Percentiles rank a stretch among this genome's conserved stretches.
Evolutionary conservation across 1,140 invertebrate genomes (phyloP).

Genomic region (Helicoverpa zea): DNA sequence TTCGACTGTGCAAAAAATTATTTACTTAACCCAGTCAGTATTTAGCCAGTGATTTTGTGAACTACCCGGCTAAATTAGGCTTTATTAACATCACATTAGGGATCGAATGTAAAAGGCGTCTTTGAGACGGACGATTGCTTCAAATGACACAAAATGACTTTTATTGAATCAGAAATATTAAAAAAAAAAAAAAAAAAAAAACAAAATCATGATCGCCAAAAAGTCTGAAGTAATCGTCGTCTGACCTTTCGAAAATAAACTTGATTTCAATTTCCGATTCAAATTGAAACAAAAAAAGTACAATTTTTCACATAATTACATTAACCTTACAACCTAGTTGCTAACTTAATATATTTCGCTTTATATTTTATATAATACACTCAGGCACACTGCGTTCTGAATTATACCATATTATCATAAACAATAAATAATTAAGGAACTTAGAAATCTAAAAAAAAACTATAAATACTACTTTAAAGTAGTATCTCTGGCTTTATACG

Average conservation of each 20-base stretch:
- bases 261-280: slow-evolving; percentile 35
- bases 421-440: background rate
- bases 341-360: slow-evolving; percentile 48
- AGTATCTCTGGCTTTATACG: too few species aligned
- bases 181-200: too few species aligned
- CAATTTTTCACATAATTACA: slow-evolving; percentile 44
- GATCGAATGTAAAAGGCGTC: too few species aligned
- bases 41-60: too few species aligned
- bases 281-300: background rate
- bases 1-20: background rate
- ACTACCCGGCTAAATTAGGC: too few species aligned
- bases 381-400: slow-evolving; percentile 58
- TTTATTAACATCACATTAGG: too few species aligned
- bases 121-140: too few species aligned
- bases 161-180: too few species aligned
- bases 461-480: too few species aligned
- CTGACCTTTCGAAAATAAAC: slow-evolving; percentile 21
- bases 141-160: too few species aligned
- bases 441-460: background rate
- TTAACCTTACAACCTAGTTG: slow-evolving; percentile 32
- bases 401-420: slow-evolving; percentile 51
- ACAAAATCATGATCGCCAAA: background rate
- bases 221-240: background rate
- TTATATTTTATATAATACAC: slow-evolving; percentile 49
- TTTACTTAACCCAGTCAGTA: too few species aligned